Conservation (phyloP, 1,140 invertebrate species). For the Watersipora subatra region DNA sequence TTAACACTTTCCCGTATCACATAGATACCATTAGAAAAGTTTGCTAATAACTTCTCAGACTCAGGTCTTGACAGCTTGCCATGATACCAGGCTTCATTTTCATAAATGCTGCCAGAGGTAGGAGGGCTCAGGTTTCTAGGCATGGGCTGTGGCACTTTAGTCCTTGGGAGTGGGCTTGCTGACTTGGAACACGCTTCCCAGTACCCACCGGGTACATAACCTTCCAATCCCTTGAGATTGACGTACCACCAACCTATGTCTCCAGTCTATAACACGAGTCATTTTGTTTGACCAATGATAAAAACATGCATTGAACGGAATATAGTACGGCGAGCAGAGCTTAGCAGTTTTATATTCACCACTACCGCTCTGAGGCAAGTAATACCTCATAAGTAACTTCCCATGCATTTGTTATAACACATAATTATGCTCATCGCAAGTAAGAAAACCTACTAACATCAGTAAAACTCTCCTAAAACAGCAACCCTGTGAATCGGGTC, state of each 20-base stretch:
- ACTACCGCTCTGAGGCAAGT: too few species aligned
- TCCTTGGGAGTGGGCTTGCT: not conserved
- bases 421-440: too few species aligned
- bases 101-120: not conserved
- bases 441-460: too few species aligned
- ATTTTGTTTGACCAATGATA: too few species aligned
- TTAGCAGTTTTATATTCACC: too few species aligned
- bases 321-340: too few species aligned
- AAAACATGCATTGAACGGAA: too few species aligned
- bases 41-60: not conserved
- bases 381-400: too few species aligned
- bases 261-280: too few species aligned
- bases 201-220: not conserved
- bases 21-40: not conserved
- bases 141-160: not conserved
- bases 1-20: not conserved
- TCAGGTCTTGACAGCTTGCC: not conserved
- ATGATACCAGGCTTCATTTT: not conserved
- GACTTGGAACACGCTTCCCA: not conserved
- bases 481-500: too few species aligned
- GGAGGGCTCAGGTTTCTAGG: not conserved
- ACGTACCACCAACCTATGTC: not conserved
- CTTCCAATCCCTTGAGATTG: not conserved
- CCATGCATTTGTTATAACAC: too few species aligned
- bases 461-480: too few species aligned